Evolutionary conservation across 1,140 invertebrate genomes (phyloP), one percentile per base, ranked within the genome.

Genomic region (Eriocheir sinensis): DNA sequence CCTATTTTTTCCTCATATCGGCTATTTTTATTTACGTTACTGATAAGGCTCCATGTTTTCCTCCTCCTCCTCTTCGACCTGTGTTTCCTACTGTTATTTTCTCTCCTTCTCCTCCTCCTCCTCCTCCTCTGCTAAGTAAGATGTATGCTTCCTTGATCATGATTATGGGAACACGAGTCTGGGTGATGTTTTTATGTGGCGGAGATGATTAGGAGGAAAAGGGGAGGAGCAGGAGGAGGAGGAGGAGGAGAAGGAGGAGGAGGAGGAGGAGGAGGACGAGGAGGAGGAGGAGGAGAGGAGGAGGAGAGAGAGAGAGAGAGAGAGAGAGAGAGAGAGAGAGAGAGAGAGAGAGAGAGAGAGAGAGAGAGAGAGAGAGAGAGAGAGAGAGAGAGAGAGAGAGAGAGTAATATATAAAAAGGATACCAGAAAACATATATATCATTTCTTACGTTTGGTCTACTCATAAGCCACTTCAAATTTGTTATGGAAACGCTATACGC

Each of bases 121-220:
- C 48, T 53, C 48, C 21, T 21, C 21, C 48, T 2, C 48, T 2
- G 48, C 9, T 17, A 53, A 53, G 48, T 53, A 53, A 53, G 48
- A 53, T 12, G 48, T 21, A 53, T 53, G 8, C 48, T 53, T 53
- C 48, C 48, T 53, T 53, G 48, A 53, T 53, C 48, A 53, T 53
- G 48, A 53, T 53, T 53, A 53, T 21, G 48, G 48, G 48, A 53
- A 53, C 48, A 53, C 48, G 32, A 38, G 81, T 38, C 81, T 85
- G 81, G n/a, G 81, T 85, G 81, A 32, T 34, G 81, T 85, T 34
- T 34, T 83, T 34, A 38, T 85, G 81, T 34, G 81, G 81, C 32
- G 81, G n/a, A 38, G 81, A 38, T 32, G 81, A 83, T 34, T 83
- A 38, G 36, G 30, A 83, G 30, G 36, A 27, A 30, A 30, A 81